Evolutionary conservation across 2,888 invertebrate genomes (phyloP).

Genomic region (Orthonychiurus folsomi): DNA sequence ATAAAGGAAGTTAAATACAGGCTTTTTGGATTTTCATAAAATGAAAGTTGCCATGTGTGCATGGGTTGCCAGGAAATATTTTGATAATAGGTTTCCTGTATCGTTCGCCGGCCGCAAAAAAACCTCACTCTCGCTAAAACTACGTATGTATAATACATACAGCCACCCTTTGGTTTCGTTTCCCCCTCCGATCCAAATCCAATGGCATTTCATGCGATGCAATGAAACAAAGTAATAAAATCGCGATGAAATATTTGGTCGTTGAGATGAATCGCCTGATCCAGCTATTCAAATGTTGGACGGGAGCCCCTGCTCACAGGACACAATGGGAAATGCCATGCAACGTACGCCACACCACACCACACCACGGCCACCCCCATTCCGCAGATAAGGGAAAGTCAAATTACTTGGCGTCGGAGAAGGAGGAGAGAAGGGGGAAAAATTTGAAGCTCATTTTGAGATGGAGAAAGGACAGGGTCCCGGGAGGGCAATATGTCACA

Average conservation of each 20-base stretch:
- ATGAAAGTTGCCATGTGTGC: too few relatives aligned
- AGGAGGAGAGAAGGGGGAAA: not conserved
- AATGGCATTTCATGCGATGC: not conserved
- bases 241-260: not conserved
- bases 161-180: not conserved
- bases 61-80: not conserved
- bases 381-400: constrained; percentile 3
- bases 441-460: constrained; percentile 5
- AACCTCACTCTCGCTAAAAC: too few relatives aligned
- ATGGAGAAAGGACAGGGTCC: constrained; percentile 14
- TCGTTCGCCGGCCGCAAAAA: too few relatives aligned
- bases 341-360: too few relatives aligned
- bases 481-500: constrained; percentile 27
- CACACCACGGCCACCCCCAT: not conserved
- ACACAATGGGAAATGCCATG: too few relatives aligned
- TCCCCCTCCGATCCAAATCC: not conserved
- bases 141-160: too few relatives aligned
- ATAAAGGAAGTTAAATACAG: too few relatives aligned
- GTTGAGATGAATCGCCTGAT: not conserved
- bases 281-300: not conserved
- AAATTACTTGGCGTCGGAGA: not conserved
- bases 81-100: not conserved
- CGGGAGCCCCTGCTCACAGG: too few relatives aligned
- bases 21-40: too few relatives aligned
- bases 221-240: not conserved